phyloP scores from a whole-genome alignment of 2,113 vertebrate genomes.

The Clarias batrachus region DNA sequence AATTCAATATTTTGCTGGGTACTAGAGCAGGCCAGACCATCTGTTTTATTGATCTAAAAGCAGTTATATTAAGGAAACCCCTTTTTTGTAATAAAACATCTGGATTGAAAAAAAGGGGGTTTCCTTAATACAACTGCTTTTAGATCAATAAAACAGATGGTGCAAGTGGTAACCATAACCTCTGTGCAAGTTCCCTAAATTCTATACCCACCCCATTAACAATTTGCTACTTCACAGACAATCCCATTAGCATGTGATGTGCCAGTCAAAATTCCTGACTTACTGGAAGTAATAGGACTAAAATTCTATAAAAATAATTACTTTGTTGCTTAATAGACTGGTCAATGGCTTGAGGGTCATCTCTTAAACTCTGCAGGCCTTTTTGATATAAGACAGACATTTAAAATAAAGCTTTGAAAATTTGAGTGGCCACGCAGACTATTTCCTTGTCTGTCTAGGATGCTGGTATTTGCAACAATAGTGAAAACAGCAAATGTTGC shows the following conservation, averaged over 20 bases:
- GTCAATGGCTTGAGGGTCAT: neutral
- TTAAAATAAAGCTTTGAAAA: neutral
- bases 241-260: neutral
- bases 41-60: neutral
- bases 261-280: neutral
- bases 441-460: neutral
- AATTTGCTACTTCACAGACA: neutral
- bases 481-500: neutral
- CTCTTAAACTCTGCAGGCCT: neutral
- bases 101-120: neutral
- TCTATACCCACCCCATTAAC: neutral
- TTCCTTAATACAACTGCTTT: neutral
- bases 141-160: neutral
- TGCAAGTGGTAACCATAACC: neutral
- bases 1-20: too few relatives aligned
- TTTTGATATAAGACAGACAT: neutral
- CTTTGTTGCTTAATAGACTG: neutral
- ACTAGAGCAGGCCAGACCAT: too few relatives aligned
- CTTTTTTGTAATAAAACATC: too few relatives aligned
- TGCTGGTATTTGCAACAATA: neutral
- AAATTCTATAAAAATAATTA: neutral
- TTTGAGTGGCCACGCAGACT: neutral
- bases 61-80: neutral
- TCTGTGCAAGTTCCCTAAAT: neutral
- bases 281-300: neutral